These are phyloP conservation scores for Anoplopoma fimbria DNA, from an alignment of 2,113 vertebrate genomes.

Conservation along the genomic window DNA sequence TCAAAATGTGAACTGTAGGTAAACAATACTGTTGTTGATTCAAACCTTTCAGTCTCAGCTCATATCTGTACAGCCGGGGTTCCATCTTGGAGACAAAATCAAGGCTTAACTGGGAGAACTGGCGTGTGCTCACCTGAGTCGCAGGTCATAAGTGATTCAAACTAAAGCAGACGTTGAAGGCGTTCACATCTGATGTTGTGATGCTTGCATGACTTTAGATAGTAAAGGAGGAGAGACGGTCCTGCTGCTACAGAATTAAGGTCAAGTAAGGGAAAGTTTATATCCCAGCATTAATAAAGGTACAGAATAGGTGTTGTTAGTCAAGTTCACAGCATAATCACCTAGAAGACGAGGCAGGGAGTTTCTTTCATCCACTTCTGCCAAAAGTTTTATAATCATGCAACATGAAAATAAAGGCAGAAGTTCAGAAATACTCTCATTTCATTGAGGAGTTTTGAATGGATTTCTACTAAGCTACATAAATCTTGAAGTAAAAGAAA, in stretches of 20 bases:
- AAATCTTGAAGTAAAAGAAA: background rate
- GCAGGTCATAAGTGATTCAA: constrained; percentile 16
- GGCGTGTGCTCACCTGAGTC: constrained; percentile 45
- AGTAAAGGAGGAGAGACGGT: background rate
- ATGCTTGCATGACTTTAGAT: constrained; percentile 1
- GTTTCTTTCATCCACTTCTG: constrained; percentile 18
- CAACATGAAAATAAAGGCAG: constrained; percentile 26
- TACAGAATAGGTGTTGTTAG: constrained; percentile 1
- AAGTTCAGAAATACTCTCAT: constrained; percentile 27
- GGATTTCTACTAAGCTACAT: constrained; percentile 2
- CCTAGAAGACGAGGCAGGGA: background rate
- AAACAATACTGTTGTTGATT: constrained; percentile 35
- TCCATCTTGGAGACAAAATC: constrained; percentile 20
- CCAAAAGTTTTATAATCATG: constrained; percentile 13
- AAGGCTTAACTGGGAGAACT: constrained; percentile 34
- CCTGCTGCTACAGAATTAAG: constrained; percentile 11
- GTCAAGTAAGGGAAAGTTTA: constrained; percentile 16
- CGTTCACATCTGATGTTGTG: constrained; percentile 22
- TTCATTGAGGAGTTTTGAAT: background rate
- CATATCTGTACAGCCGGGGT: background rate
- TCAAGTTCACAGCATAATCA: constrained; percentile 5
- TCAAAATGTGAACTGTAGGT: constrained; percentile 52
- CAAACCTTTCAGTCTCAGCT: constrained; percentile 15
- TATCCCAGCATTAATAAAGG: constrained; percentile 6
- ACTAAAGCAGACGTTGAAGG: constrained; percentile 18